Evolutionary conservation across 2,888 invertebrate species (phyloP), one percentile per base, ranked within the genome.

Genomic region (Bugula neritina): DNA sequence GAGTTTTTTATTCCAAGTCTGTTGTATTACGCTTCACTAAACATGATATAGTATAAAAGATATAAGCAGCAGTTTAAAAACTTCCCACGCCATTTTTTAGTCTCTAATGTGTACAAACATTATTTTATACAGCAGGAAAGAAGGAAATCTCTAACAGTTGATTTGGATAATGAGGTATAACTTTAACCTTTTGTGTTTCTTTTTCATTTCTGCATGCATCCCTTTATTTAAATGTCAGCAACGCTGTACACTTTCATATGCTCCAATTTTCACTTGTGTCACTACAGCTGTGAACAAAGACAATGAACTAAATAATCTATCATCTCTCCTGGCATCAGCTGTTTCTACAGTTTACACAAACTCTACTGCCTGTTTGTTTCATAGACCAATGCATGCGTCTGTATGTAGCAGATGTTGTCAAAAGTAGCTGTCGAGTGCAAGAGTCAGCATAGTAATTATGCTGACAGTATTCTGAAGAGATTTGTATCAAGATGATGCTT

Each of bases 151-250:
- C 25, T 63, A 31, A 5, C 31, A 63, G 21, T 63, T 25, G 63
- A 63, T 29, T 25, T 31, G n/a, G 63, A 63, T 2, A 63, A 63
- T 63, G 63, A 63, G 63, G 63, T 63, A 63, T n/a, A 23, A 13
- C 10, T 57, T 13, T 57, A 3, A 23, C 10, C 57, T 23, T 25
- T 55, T 55, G 23, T 17, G 3, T n/a, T 31, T 63, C 31, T n/a
- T 27, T 29, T 63, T 13, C 29, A 2, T 63, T 2, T 2, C n/a
- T 63, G 27, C 34, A 13, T 34, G 31, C 5, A 25, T 25, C 25
- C n/a, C 13, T 13, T 13, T 25, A 31, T 63, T 34, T 63, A 3
- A 25, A 5, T 29, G 5, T 31, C 10, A 5, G n/a, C 31, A 13
- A 63, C 5, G 10, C 3, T 63, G 63, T 25, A 10, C 5, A 13